Percentiles rank a stretch among this genome's conserved stretches.
These are phyloP conservation scores for Coendou prehensilis DNA, from an alignment of 2,797 vertebrate genomes.

Conservation along the genomic window DNA sequence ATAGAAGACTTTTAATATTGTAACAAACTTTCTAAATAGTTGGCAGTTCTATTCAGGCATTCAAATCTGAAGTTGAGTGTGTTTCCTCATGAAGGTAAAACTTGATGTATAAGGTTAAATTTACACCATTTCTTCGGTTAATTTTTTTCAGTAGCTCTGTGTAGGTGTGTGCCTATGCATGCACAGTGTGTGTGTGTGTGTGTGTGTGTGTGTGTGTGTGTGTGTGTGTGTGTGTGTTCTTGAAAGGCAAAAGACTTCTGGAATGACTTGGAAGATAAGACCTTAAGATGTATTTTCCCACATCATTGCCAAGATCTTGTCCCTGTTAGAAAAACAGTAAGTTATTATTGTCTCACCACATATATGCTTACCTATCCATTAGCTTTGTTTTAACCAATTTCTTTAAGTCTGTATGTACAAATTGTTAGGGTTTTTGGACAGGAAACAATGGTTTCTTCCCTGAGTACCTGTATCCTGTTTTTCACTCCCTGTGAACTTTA, in stretches of 20 bases:
- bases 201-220: background rate
- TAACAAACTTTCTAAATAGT: conserved; percentile 37
- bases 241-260: background rate
- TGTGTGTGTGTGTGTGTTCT: background rate
- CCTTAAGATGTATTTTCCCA: conserved; percentile 1
- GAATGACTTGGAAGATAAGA: background rate
- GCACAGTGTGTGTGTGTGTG: background rate
- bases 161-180: background rate
- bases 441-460: background rate
- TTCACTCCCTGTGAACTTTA: background rate
- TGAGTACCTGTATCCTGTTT: background rate
- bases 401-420: background rate
- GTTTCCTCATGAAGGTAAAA: conserved; percentile 13
- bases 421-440: background rate
- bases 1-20: conserved; percentile 59
- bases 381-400: background rate
- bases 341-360: background rate
- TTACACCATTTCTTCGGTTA: background rate
- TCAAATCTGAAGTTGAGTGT: background rate
- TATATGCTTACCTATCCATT: background rate
- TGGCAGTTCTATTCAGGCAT: conserved; percentile 4
- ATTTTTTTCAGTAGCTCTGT: background rate
- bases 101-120: background rate
- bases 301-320: background rate
- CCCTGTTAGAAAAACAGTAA: background rate